phyloP scores from a whole-genome alignment of 2,888 invertebrate genomes.

The Phyllotreta striolata region DNA sequence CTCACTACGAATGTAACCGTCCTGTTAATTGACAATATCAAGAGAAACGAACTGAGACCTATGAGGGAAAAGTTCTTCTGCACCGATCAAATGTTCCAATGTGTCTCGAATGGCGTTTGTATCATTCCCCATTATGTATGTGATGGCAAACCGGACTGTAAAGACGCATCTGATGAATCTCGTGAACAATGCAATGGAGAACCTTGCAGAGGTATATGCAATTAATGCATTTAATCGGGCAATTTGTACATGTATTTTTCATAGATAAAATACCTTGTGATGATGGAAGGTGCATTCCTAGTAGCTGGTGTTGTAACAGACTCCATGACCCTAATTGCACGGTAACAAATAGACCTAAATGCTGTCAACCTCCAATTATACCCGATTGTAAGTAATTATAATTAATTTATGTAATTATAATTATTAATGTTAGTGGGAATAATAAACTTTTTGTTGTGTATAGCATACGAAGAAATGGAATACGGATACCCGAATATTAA shows the following conservation, averaged over 20 bases:
- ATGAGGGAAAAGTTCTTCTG: slow-evolving; percentile 50
- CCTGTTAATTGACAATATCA: slow-evolving; percentile 49
- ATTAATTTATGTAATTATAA: slow-evolving; percentile 1
- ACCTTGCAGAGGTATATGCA: slow-evolving; percentile 60
- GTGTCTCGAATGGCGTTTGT: slow-evolving; percentile 57
- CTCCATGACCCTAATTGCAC: slow-evolving; percentile 61
- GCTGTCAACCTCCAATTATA: slow-evolving; percentile 57
- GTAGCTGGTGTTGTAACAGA: slow-evolving; percentile 64
- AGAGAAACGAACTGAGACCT: slow-evolving; percentile 42
- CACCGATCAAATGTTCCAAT: slow-evolving; percentile 57
- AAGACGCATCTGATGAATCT: slow-evolving; percentile 64
- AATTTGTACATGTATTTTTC: slow-evolving; percentile 13
- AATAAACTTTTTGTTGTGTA: slow-evolving; percentile 23
- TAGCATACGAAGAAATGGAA: slow-evolving; percentile 57
- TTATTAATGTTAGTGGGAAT: slow-evolving; percentile 8
- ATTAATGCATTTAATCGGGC: background rate
- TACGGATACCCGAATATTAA: slow-evolving; percentile 50
- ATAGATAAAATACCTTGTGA: slow-evolving; percentile 61
- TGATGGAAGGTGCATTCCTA: slow-evolving; percentile 64
- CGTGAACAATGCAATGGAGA: slow-evolving; percentile 57
- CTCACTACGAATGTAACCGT: slow-evolving; percentile 53
- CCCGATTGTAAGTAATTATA: slow-evolving; percentile 55
- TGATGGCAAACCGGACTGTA: slow-evolving; percentile 65
- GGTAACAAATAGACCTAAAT: slow-evolving; percentile 59
- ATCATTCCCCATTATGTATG: slow-evolving; percentile 64